These are phyloP conservation scores for Spodoptera frugiperda DNA, from an alignment of 1,140 invertebrate genomes.

Conservation along the genomic window DNA sequence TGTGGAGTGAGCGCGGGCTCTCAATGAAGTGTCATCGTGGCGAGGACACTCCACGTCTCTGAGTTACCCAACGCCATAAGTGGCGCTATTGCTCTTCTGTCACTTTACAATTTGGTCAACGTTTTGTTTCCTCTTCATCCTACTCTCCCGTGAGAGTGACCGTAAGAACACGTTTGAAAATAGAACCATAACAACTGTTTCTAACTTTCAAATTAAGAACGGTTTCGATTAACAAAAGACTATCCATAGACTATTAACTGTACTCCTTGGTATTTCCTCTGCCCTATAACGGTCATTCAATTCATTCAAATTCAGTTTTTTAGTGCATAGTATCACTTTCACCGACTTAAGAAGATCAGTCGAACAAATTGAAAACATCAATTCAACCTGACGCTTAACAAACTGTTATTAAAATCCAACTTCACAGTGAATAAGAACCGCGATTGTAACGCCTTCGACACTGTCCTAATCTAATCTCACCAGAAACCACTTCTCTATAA, in stretches of 20 bases:
- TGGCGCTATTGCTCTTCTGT: conserved; percentile 32
- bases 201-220: no score
- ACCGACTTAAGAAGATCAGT: conserved; percentile 2
- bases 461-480: conserved; percentile 35
- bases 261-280: no score
- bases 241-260: no score
- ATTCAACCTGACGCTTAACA: conserved; percentile 21
- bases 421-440: conserved; percentile 31
- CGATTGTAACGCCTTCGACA: conserved; percentile 3
- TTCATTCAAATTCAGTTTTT: no score
- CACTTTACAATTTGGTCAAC: conserved; percentile 23
- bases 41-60: conserved; percentile 23
- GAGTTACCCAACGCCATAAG: conserved; percentile 23
- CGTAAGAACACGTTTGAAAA: no score
- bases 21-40: conserved; percentile 35
- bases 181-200: no score
- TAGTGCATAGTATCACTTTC: conserved; percentile 15
- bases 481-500: conserved; percentile 26
- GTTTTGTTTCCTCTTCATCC: neutral
- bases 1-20: conserved; percentile 22
- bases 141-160: neutral
- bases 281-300: no score
- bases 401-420: conserved; percentile 31
- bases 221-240: no score
- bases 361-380: conserved; percentile 32